Conservation (phyloP, 37 sponge, comb jelly and placozoan genomes). For the Geodia barretti region DNA sequence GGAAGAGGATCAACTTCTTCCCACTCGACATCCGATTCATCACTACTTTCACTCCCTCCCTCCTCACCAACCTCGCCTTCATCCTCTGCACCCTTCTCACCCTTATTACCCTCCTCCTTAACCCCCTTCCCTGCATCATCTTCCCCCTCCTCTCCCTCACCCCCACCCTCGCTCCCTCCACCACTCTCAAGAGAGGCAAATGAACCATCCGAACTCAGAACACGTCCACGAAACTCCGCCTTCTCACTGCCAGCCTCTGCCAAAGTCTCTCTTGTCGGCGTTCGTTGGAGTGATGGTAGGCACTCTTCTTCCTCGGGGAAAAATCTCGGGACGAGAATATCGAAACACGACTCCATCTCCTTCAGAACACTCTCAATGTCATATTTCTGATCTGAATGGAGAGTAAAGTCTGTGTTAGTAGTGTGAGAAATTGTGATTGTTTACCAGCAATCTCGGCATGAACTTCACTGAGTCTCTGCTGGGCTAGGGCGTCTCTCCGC, state of each 20-base stretch:
- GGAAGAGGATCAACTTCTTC: slow-evolving; percentile 40
- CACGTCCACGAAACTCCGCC: not conserved
- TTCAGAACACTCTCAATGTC: slow-evolving; percentile 61
- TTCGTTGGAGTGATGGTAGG: too few species aligned
- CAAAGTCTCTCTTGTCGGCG: not conserved
- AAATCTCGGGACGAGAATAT: slow-evolving; percentile 71
- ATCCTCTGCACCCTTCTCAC: slow-evolving; percentile 5
- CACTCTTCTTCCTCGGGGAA: not conserved
- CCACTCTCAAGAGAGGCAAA: not conserved
- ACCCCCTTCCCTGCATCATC: slow-evolving; percentile 2
- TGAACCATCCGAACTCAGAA: not conserved
- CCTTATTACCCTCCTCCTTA: slow-evolving; percentile 3
- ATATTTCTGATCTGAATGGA: slow-evolving; percentile 19
- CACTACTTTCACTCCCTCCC: not conserved
- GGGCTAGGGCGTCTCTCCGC: slow-evolving; percentile 30
- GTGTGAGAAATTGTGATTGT: not conserved
- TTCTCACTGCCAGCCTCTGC: not conserved
- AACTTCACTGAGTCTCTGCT: slow-evolving; percentile 54
- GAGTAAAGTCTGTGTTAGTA: not conserved
- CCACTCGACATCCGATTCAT: slow-evolving; percentile 57
- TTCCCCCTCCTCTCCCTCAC: not conserved
- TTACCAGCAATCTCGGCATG: slow-evolving; percentile 58
- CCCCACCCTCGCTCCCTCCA: not conserved
- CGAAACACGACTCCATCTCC: slow-evolving; percentile 72
- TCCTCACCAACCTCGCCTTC: not conserved